Base-by-base conservation (phyloP, 2,888 invertebrate genomes). In the Cantharis flavilabris region DNA sequence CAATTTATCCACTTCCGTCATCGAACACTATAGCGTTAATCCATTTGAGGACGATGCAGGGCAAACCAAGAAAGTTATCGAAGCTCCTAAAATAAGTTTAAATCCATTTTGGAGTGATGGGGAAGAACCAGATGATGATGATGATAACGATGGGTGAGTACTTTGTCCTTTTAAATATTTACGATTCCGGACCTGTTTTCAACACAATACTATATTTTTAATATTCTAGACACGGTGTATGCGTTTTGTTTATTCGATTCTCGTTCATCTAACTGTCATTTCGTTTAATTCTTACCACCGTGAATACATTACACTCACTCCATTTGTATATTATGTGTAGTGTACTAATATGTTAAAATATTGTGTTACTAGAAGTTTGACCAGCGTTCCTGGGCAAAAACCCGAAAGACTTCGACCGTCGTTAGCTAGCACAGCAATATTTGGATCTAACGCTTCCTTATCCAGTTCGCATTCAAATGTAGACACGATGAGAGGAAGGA, bases 31-130 rank as follows among this genome's bases (percentile, higher is more conserved):
- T 7, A 72, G 28, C 11, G 16, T 76, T 7, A 85, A 85, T 82
- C 85, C 85, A 0, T 85, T 84, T 73, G 84, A 83, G 69, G 82
- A 82, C 3, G 83, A 81, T 23, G 82, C 79, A 16, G 83, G 85
- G 69, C 85, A 83, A 23, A 73, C 72, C 10, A 79, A 75, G 64
- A 81, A 82, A 74, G 70, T 84, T 16, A 72, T 85, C 11, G 76
- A 78, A 26, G 84, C 85, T 11, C 90, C 91, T 14, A 91, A 64
- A 75, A 89, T 90, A 64, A 90, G 86, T 83, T 84, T 90, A 16
- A 95, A 95, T 90, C 95, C 95, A 0, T 95, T 95, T 86, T 93
- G 92, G 90, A 93, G 92, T 79, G 94, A 94, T 82, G 93, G 91
- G 30, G 94, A 93, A 81, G 91, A 91, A 33, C 89, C 90, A 30